A percentile compares a stretch with the other conserved stretches of the same genome.
phyloP scores from a whole-genome alignment of 37 sponge, comb jelly and placozoan species.

The Halichondria panicea region DNA sequence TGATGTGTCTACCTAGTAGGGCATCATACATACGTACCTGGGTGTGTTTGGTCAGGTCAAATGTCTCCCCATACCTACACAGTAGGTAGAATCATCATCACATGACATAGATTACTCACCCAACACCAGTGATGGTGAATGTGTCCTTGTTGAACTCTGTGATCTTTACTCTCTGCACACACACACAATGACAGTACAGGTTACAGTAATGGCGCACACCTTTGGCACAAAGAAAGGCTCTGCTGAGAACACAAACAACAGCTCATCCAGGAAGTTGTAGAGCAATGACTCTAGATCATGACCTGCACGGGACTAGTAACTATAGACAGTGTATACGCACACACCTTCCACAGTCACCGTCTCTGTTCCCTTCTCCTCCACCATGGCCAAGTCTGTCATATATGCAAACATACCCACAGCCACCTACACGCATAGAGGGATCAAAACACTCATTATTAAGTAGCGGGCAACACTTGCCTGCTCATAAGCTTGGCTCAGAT shows the following conservation, averaged over 20 bases:
- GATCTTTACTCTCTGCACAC: slow-evolving; percentile 72
- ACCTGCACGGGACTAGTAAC: slow-evolving; percentile 32
- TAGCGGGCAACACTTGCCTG: slow-evolving; percentile 52
- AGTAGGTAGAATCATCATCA: background rate
- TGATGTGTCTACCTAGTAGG: background rate
- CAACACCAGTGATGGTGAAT: slow-evolving; percentile 83
- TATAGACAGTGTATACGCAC: background rate
- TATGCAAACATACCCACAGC: slow-evolving; percentile 93
- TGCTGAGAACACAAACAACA: slow-evolving; percentile 89
- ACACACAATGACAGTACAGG: background rate
- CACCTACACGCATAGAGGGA: slow-evolving; percentile 32
- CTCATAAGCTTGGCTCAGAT: slow-evolving; percentile 80
- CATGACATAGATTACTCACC: slow-evolving; percentile 35
- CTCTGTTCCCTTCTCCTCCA: slow-evolving; percentile 64
- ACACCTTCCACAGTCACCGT: slow-evolving; percentile 71
- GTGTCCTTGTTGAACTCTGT: slow-evolving; percentile 84
- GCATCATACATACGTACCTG: slow-evolving; percentile 58
- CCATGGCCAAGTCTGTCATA: slow-evolving; percentile 84
- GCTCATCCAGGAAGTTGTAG: slow-evolving; percentile 95
- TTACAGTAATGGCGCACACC: slow-evolving; percentile 22
- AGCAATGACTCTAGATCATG: slow-evolving; percentile 90
- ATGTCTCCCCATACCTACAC: slow-evolving; percentile 89
- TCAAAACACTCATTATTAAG: background rate
- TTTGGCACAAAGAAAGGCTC: slow-evolving; percentile 96
- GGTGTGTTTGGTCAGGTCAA: slow-evolving; percentile 92